A percentile compares a stretch with the other conserved stretches of the same genome.
phyloP scores from a whole-genome alignment of 2,888 invertebrate species.

The Pimpla rufipes region DNA sequence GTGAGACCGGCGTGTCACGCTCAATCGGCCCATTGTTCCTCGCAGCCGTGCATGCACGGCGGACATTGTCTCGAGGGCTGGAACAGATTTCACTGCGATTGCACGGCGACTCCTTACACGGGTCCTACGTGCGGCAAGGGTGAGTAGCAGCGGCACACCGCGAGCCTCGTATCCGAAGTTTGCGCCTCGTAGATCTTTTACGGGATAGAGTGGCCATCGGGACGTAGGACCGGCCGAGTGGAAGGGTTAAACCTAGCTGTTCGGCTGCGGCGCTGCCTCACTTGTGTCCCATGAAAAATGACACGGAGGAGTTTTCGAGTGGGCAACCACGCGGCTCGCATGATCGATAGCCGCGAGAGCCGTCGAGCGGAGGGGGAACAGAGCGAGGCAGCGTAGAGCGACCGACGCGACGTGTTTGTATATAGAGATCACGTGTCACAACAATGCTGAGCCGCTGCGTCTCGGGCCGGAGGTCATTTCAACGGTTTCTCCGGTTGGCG shows the following conservation, averaged over 20 bases:
- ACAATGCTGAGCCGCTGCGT: background rate
- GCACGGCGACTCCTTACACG: conserved; percentile 94
- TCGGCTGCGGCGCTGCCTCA: background rate
- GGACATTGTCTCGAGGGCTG: conserved; percentile 97
- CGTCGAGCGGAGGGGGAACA: background rate
- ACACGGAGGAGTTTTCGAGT: background rate
- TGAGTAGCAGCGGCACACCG: conserved; percentile 80
- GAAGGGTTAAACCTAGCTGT: background rate
- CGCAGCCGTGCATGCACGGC: conserved; percentile 95
- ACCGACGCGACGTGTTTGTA: background rate
- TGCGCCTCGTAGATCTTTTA: conserved; percentile 17
- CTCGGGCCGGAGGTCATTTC: background rate
- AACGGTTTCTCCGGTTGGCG: too few relatives aligned
- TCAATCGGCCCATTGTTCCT: conserved; percentile 92
- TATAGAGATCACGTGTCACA: background rate
- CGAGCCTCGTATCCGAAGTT: conserved; percentile 8
- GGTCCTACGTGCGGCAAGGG: conserved; percentile 97
- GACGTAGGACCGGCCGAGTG: background rate
- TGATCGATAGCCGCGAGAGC: conserved; percentile 26
- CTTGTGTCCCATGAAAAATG: conserved; percentile 23
- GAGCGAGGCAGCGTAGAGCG: background rate
- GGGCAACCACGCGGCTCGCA: background rate
- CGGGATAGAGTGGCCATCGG: background rate
- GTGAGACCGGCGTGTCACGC: conserved; percentile 95
- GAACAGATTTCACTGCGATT: conserved; percentile 98